A percentile compares a stretch with the other conserved stretches of the same genome.
Conservation (phyloP, 2,113 vertebrate genomes). For the Mormoops blainvillei region DNA sequence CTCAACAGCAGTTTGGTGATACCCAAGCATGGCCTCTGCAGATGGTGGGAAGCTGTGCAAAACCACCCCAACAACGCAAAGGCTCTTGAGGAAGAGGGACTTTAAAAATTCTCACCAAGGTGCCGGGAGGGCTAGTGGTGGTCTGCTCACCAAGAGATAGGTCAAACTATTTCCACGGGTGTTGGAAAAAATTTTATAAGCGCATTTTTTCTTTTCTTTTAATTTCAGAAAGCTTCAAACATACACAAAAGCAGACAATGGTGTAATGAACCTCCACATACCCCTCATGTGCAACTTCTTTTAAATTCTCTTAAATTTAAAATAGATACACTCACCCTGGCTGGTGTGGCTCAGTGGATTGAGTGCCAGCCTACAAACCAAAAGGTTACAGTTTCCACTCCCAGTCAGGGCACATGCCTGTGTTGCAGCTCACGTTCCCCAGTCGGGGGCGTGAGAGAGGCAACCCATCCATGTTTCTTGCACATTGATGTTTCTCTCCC, state of each 20-base stretch:
- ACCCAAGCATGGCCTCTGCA: not conserved
- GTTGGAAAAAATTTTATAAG: not conserved
- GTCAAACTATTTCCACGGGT: not conserved
- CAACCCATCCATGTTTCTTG: too few relatives aligned
- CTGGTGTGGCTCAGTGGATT: too few relatives aligned
- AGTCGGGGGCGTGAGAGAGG: too few relatives aligned
- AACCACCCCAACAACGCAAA: too few relatives aligned
- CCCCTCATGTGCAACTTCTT: not conserved
- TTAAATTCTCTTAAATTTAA: constrained; percentile 27
- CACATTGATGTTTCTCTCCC: too few relatives aligned
- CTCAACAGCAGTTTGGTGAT: not conserved
- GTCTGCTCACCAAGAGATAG: not conserved
- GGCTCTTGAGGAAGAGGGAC: not conserved
- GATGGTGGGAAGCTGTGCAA: not conserved
- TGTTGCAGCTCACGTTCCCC: too few relatives aligned
- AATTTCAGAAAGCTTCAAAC: constrained; percentile 7
- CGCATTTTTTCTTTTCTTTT: not conserved
- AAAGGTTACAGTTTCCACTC: too few relatives aligned
- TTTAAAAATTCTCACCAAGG: not conserved
- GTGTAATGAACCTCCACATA: not conserved
- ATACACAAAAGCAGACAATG: constrained; percentile 18
- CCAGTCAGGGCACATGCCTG: too few relatives aligned
- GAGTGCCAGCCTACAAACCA: too few relatives aligned
- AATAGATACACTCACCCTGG: constrained; percentile 12
- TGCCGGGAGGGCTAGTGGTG: not conserved